These are phyloP conservation scores for Ditylenchus dipsaci DNA, from an alignment of 1,140 invertebrate species.

Conservation along the genomic window DNA sequence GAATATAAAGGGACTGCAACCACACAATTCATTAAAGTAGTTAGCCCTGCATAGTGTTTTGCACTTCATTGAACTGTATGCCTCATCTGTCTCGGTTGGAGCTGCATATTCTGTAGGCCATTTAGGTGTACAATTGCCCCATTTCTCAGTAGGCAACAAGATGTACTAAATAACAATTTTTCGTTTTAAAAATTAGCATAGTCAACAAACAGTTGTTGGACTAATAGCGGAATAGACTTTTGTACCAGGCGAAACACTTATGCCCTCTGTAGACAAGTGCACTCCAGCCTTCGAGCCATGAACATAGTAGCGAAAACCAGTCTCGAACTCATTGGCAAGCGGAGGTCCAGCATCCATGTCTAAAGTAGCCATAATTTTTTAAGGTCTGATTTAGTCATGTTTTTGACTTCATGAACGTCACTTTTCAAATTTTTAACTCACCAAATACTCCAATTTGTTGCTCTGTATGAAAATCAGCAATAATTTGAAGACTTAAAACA, in stretches of 20 bases:
- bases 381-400: no score
- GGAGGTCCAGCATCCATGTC: constrained; percentile 30
- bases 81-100: constrained; percentile 4
- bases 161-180: constrained; percentile 46
- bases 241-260: constrained; percentile 50
- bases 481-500: constrained; percentile 45
- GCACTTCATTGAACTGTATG: constrained; percentile 48
- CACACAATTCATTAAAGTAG: constrained; percentile 49
- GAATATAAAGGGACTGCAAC: constrained; percentile 53
- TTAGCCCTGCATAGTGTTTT: constrained; percentile 45
- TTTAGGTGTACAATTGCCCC: constrained; percentile 52
- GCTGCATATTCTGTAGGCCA: constrained; percentile 42
- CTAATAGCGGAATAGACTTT: constrained; percentile 51
- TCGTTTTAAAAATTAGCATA: no score
- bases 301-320: constrained; percentile 50
- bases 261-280: constrained; percentile 50
- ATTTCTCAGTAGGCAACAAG: constrained; percentile 35
- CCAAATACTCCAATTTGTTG: constrained; percentile 41
- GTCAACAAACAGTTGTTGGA: constrained; percentile 45
- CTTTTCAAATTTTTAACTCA: no score
- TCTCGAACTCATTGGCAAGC: constrained; percentile 46
- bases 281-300: constrained; percentile 44
- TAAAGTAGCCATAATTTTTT: background rate
- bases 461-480: constrained; percentile 52
- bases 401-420: no score